A percentile compares a stretch with the other conserved stretches of the same genome.
phyloP scores from a whole-genome alignment of 1,140 invertebrate genomes.

The Scaptomyza pallida region DNA sequence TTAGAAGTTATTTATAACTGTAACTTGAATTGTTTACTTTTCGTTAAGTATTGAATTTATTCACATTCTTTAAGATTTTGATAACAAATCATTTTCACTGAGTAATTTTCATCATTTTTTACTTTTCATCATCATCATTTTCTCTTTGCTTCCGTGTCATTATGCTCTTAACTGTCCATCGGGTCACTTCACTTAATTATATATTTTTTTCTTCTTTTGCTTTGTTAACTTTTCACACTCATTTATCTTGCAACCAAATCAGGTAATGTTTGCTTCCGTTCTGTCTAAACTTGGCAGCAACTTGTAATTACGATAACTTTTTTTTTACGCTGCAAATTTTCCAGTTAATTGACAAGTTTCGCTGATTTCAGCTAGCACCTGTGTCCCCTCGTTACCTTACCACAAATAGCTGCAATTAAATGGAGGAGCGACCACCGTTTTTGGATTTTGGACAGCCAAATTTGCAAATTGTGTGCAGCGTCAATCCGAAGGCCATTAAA shows the following conservation, averaged over 20 bases:
- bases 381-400: not conserved
- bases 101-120: not conserved
- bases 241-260: not conserved
- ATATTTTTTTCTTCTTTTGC: constrained; percentile 6
- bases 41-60: not conserved
- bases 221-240: not conserved
- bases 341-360: constrained; percentile 40
- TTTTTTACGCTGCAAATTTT: constrained; percentile 25
- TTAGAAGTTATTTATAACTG: too few relatives aligned
- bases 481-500: constrained; percentile 67
- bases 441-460: constrained; percentile 62
- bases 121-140: constrained; percentile 7
- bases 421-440: constrained; percentile 55
- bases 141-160: not conserved
- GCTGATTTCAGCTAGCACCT: constrained; percentile 14
- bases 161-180: not conserved
- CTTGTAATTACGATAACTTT: constrained; percentile 23
- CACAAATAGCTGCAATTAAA: constrained; percentile 54
- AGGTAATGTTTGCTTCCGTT: constrained; percentile 27
- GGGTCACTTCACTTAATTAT: constrained; percentile 4
- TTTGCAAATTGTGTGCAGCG: constrained; percentile 63
- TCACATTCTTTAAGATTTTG: too few relatives aligned
- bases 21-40: too few relatives aligned
- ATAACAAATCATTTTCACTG: not conserved
- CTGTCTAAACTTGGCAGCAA: constrained; percentile 24